These are phyloP conservation scores for Astropecten irregularis DNA, from an alignment of 53 echinoderm and acorn worm species.

Conservation along the genomic window DNA sequence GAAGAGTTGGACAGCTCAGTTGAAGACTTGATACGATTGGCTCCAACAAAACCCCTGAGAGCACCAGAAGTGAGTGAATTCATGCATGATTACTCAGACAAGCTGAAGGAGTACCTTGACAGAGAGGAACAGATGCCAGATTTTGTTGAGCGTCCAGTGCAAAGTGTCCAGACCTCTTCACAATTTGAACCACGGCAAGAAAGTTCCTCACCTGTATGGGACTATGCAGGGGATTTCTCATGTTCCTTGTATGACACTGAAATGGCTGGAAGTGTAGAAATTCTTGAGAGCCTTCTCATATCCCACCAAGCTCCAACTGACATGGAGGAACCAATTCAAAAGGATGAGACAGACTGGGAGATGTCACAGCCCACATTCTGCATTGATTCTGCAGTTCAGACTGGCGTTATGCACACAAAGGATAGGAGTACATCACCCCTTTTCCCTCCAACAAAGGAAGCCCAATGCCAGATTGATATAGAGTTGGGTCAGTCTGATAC, in stretches of 20 bases:
- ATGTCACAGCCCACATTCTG: constrained; percentile 8
- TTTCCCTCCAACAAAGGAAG: constrained; percentile 6
- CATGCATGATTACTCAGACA: constrained; percentile 43
- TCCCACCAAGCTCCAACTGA: background rate
- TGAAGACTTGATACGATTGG: background rate
- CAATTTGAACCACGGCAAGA: constrained; percentile 2
- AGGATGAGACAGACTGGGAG: constrained; percentile 18
- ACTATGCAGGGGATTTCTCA: constrained; percentile 26
- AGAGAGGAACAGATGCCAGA: constrained; percentile 24
- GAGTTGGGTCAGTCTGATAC: constrained; percentile 25
- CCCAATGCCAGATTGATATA: constrained; percentile 15
- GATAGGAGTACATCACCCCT: constrained; percentile 46
- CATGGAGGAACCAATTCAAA: constrained; percentile 13
- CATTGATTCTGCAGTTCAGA: constrained; percentile 35
- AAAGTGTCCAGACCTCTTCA: background rate
- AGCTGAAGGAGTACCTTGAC: constrained; percentile 28
- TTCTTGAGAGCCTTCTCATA: constrained; percentile 19
- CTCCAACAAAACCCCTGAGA: background rate
- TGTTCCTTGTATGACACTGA: constrained; percentile 30
- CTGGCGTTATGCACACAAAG: background rate
- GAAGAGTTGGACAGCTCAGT: background rate
- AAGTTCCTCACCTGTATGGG: constrained; percentile 27
- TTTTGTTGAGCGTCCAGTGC: background rate
- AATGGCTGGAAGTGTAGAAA: constrained; percentile 20
- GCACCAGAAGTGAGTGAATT: constrained; percentile 5